Percentiles rank a stretch among this genome's conserved stretches.
phyloP scores from a whole-genome alignment of 2,888 invertebrate genomes.

The Steinernema scapterisci region DNA sequence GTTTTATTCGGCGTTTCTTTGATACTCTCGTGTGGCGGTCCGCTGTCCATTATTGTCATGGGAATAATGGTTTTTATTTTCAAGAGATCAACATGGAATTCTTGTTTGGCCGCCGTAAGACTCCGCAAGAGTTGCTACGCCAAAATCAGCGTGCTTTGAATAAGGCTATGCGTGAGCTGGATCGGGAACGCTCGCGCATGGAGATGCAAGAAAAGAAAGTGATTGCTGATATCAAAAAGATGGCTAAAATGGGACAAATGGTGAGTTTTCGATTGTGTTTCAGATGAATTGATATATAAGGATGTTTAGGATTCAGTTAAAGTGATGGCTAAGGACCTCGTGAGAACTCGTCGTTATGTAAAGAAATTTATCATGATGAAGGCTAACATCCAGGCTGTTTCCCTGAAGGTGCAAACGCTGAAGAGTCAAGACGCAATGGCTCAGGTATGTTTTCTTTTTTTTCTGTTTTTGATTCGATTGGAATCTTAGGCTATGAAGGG shows the following conservation, averaged over 20 bases:
- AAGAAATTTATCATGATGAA: slow-evolving; percentile 99
- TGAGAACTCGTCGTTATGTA: slow-evolving; percentile 87
- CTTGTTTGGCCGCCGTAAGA: slow-evolving; percentile 90
- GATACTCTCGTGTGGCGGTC: neutral
- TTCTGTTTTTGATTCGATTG: neutral
- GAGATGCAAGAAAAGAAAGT: slow-evolving; percentile 99
- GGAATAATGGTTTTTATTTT: neutral
- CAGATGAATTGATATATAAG: neutral
- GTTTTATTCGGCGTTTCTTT: neutral
- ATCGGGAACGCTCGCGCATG: slow-evolving; percentile 75
- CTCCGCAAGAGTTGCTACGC: slow-evolving; percentile 95
- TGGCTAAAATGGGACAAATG: slow-evolving; percentile 99
- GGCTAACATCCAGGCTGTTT: slow-evolving; percentile 96
- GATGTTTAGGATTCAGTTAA: slow-evolving; percentile 88
- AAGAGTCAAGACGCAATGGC: slow-evolving; percentile 99
- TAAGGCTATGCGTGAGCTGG: slow-evolving; percentile 96
- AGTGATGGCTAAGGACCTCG: slow-evolving; percentile 98
- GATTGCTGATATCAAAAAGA: slow-evolving; percentile 94
- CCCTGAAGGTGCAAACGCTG: slow-evolving; percentile 94
- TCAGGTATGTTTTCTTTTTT: slow-evolving; percentile 69
- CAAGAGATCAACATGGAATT: slow-evolving; percentile 67
- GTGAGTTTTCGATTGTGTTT: slow-evolving; percentile 70
- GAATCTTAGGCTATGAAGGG: slow-evolving; percentile 85
- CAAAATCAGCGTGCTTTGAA: slow-evolving; percentile 97
- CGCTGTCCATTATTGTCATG: neutral